Percentiles rank a stretch among this genome's conserved stretches.
phyloP scores from a whole-genome alignment of 2,888 invertebrate species.

The Phaedon cochleariae region DNA sequence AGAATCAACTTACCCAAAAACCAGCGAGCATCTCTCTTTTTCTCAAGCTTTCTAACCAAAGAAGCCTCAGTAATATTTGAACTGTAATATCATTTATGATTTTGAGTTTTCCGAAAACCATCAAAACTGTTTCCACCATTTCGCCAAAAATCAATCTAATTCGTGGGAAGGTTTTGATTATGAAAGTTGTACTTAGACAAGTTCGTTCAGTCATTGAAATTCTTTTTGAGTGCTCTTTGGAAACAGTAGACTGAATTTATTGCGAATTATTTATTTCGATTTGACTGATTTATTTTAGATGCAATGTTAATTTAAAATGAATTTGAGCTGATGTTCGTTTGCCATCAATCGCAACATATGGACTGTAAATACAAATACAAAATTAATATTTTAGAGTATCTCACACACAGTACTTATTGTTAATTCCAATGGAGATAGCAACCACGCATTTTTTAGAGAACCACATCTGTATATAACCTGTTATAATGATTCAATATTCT shows the following conservation, averaged over 20 bases:
- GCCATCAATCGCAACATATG: conserved; percentile 10
- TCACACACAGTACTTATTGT: conserved; percentile 30
- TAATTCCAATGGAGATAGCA: conserved; percentile 32
- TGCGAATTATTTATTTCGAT: conserved; percentile 53
- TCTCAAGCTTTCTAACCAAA: too few relatives aligned
- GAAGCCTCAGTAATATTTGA: too few relatives aligned
- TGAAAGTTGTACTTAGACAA: conserved; percentile 26
- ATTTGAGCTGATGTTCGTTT: not conserved
- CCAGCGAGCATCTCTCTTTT: too few relatives aligned
- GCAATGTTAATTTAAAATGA: conserved; percentile 32
- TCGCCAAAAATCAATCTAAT: not conserved
- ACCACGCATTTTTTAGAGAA: conserved; percentile 36
- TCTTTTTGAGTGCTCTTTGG: conserved; percentile 33
- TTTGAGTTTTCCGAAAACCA: not conserved
- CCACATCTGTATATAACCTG: conserved; percentile 23
- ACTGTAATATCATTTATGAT: too few relatives aligned
- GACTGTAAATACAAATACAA: conserved; percentile 7
- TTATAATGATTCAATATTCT: conserved; percentile 12
- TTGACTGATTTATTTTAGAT: conserved; percentile 55
- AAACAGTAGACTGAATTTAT: conserved; percentile 56
- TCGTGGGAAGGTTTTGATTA: conserved; percentile 27
- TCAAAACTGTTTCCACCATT: not conserved
- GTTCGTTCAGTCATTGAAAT: conserved; percentile 27
- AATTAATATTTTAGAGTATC: not conserved
- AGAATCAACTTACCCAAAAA: too few relatives aligned